Base-by-base conservation (phyloP, 30 jellyfish, hydroid and myxozoan genomes). In the Clytia hemisphaerica region DNA sequence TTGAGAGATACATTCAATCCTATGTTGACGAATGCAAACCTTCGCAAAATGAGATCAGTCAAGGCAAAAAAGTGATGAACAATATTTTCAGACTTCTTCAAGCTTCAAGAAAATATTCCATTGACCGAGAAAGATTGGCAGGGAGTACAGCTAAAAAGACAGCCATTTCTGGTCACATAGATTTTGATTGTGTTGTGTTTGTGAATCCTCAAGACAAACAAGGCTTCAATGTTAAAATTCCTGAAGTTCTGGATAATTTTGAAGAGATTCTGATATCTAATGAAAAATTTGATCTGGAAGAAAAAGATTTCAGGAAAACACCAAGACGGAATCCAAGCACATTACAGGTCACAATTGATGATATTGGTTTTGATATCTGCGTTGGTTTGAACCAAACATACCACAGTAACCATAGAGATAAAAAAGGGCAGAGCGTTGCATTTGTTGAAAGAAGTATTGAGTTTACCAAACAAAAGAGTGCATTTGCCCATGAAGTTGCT, bases 111-210 rank as follows among this genome's bases (percentile, higher is more conserved):
- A 55, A 32, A 2, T 57, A 1, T 33, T 22, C 7, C 0, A 57
- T 57, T 57, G 53, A 57, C 44, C 29, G 70, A 2, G 25, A 45
- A 22, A 45, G 30, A 57, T 31, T 57, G 44, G 70, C 6, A 22
- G 70, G 70, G 16, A 45, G 70, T 5, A 45, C 49, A 21, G 70
- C 37, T 22, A 57, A 57, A 45, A 10, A 57, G 44, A 21, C 70
- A 57, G 25, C 70, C 16, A 57, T 57, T 21, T 57, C 1, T 57
- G 44, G 37, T 0, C 16, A n/a, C 6, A 45, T 57, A 5, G 70
- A 57, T 33, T 57, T 57, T 57, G 70, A 57, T 57, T 57, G 70
- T 57, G 70, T 57, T 57, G 44, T 57, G 25, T 21, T 57, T 33
- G 44, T 57, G 19, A 57, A 57, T 31, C 40, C 40, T 19, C 24